Percentiles rank a stretch among this genome's conserved stretches.
Conservation (phyloP, 2,797 vertebrate genomes). For the Gymnodraco acuticeps region DNA sequence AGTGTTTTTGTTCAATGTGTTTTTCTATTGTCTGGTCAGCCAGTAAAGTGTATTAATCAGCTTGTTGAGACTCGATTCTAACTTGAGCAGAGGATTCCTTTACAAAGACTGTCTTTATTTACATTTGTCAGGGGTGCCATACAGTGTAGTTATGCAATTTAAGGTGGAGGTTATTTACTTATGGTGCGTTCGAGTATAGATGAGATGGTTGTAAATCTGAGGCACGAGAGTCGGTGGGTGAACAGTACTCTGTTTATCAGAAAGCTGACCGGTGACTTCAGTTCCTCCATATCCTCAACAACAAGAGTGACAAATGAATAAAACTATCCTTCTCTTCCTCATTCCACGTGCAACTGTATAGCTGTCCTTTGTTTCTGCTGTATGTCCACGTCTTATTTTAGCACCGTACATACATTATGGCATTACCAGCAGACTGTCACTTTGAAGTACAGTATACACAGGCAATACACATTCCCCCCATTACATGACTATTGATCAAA, state of each 20-base stretch:
- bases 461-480: no score
- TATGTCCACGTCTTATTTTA: conserved; percentile 63
- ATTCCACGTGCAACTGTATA: conserved; percentile 2
- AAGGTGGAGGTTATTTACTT: not conserved
- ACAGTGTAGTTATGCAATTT: not conserved
- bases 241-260: not conserved
- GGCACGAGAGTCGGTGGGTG: not conserved
- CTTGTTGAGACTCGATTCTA: conserved; percentile 1
- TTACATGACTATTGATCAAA: no score
- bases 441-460: no score
- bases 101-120: not conserved
- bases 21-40: not conserved
- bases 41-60: not conserved
- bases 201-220: not conserved
- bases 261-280: not conserved
- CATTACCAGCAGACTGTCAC: no score
- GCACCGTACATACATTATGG: conserved; percentile 16
- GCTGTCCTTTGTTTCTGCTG: conserved; percentile 29
- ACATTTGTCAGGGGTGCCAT: not conserved
- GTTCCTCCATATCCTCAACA: not conserved
- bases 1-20: not conserved
- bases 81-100: not conserved
- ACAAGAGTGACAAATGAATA: no score
- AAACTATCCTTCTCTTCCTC: conserved; percentile 8
- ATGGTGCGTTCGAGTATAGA: not conserved